Percentiles rank a stretch among this genome's conserved stretches.
phyloP scores from a whole-genome alignment of 2,113 vertebrate species.

The Nematolebias whitei region DNA sequence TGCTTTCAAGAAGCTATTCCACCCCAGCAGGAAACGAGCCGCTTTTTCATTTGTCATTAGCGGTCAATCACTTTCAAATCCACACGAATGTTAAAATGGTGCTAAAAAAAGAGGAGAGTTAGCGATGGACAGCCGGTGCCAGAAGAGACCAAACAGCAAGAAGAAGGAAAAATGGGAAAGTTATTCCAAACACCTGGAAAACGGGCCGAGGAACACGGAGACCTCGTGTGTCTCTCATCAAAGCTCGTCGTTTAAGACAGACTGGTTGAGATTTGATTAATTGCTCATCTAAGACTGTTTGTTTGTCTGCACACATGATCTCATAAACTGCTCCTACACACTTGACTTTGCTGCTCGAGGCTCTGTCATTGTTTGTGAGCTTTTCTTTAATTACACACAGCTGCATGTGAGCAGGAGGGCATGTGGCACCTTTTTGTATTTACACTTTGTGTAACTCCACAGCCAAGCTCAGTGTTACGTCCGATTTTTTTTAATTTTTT shows the following conservation, averaged over 20 bases:
- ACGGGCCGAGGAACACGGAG: background rate
- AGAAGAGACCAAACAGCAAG: background rate
- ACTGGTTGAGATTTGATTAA: slow-evolving; percentile 7
- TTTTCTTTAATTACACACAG: slow-evolving; percentile 9
- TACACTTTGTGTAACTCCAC: slow-evolving; percentile 2
- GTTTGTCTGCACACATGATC: slow-evolving; percentile 1
- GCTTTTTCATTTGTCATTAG: slow-evolving; percentile 16
- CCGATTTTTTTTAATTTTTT: too few relatives aligned
- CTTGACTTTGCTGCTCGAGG: background rate
- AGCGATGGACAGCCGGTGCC: background rate
- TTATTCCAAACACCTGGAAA: background rate
- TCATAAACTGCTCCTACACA: background rate
- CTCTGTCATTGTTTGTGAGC: background rate
- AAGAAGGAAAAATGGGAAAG: background rate
- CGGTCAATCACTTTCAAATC: slow-evolving; percentile 11
- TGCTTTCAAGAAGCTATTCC: slow-evolving; percentile 10
- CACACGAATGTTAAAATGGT: background rate
- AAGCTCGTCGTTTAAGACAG: background rate
- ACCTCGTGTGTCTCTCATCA: background rate
- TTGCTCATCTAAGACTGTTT: slow-evolving; percentile 2
- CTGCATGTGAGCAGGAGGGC: background rate
- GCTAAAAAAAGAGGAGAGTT: background rate
- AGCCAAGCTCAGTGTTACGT: slow-evolving; percentile 5
- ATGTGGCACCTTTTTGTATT: background rate
- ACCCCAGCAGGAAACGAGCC: slow-evolving; percentile 14